Evolutionary conservation across 2,888 invertebrate species (phyloP).

Genomic region (Eupithecia exiguata): DNA sequence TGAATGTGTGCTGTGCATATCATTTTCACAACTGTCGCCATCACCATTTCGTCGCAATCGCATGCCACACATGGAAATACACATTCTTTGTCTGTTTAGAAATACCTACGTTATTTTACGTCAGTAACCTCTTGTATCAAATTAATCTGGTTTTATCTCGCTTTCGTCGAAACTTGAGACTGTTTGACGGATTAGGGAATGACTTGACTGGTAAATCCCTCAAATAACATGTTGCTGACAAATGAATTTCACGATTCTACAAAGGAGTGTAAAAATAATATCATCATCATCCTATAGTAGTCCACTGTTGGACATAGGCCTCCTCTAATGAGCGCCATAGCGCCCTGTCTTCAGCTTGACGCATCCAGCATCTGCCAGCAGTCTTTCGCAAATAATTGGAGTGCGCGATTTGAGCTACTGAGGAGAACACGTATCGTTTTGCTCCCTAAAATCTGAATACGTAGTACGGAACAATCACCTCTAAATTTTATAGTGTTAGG

Average conservation of each 20-base stretch:
- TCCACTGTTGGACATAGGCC: no score
- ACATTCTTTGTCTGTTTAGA: constrained; percentile 21
- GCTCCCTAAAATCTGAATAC: no score
- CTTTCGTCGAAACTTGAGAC: constrained; percentile 12
- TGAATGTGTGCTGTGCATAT: constrained; percentile 23
- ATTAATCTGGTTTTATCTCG: constrained; percentile 23
- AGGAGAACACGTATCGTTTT: no score
- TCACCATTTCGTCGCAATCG: constrained; percentile 22
- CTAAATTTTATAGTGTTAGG: no score
- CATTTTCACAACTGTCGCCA: constrained; percentile 22
- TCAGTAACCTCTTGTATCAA: neutral
- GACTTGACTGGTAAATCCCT: constrained; percentile 11
- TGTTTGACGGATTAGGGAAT: constrained; percentile 18
- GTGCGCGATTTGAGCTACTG: no score
- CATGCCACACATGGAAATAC: constrained; percentile 28
- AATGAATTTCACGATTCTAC: neutral
- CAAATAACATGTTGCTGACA: neutral
- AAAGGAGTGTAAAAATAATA: neutral
- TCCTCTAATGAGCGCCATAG: no score
- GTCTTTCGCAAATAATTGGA: no score
- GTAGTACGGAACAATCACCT: no score
- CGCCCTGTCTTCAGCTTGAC: no score
- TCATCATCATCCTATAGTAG: no score
- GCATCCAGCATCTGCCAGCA: no score
- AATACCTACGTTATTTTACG: neutral